Base-by-base conservation (phyloP, 2,888 invertebrate genomes). In the Eustalomyia histrio region DNA sequence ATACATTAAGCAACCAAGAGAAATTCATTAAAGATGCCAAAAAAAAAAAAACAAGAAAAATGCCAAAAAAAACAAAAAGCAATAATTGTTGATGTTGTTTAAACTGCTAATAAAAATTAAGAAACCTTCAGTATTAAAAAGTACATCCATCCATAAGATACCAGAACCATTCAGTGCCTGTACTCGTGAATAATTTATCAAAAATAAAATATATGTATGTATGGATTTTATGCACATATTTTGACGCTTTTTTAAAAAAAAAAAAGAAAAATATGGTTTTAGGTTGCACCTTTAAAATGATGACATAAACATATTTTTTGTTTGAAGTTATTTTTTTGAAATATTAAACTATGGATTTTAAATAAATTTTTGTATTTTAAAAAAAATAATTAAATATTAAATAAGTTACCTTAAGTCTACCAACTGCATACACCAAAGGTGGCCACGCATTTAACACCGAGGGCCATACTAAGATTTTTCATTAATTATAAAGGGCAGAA, bases 281-380 rank as follows among this genome's bases (percentile, higher is more conserved):
- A 61, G n/a, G 33, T 71, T 64, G 60, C 69, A 79, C 74, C 65
- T 79, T 64, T 35, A 65, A 69, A 65, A 35, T 71, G 74, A 43
- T 79, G 79, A 69, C 69, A 65, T 79, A 60, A 17, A 63, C 50
- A 33, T 47, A 47, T 47, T 47, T 29, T 47, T 47, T n/a, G n/a
- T n/a, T n/a, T 39, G 1, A 47, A 47, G 12, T 2, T 61, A 33
- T 72, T 67, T 55, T 17, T 35, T 50, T 73, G 43, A 71, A 72
- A 72, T 67, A 33, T 65, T 61, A 76, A 65, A 65, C 72, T 71
- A 47, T 60, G 29, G 14, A 71, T 55, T 61, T 47, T 47, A 12
- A 50, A 73, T 39, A 17, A 65, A n/a, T 39, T 64, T 57, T 7
- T 2, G 5, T 65, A 39, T 12, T 14, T 14, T 58, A n/a, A 14